Conservation (phyloP, 2,797 vertebrate species). For the Scolopax bukidnonensis region DNA sequence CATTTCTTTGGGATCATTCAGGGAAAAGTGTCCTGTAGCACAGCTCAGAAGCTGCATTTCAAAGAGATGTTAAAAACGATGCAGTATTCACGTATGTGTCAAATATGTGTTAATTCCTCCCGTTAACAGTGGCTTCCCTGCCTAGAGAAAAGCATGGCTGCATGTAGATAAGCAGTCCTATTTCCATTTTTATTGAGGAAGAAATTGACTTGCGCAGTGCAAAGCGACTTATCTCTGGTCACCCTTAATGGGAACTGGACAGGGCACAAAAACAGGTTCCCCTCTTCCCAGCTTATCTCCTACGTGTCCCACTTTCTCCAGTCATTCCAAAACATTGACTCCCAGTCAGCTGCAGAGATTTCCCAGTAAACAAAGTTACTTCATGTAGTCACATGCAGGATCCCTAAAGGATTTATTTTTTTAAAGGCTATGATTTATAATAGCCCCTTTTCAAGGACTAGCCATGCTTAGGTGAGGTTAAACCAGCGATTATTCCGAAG, state of each 20-base stretch:
- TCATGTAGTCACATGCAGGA: constrained; percentile 40
- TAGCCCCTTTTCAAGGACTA: constrained; percentile 63
- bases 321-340: constrained; percentile 33
- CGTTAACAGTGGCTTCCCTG: not conserved
- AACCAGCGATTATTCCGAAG: constrained; percentile 57
- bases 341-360: constrained; percentile 57
- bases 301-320: not conserved
- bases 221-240: not conserved
- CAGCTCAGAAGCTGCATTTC: constrained; percentile 1
- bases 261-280: constrained; percentile 20
- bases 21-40: not conserved
- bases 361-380: constrained; percentile 60
- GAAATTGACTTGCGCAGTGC: not conserved
- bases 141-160: not conserved
- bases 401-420: constrained; percentile 58
- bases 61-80: not conserved
- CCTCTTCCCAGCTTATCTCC: constrained; percentile 26
- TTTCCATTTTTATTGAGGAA: constrained; percentile 43
- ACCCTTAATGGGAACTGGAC: not conserved
- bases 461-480: constrained; percentile 73
- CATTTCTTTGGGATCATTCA: not conserved
- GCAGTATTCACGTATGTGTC: not conserved
- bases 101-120: not conserved
- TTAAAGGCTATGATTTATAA: constrained; percentile 64
- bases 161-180: constrained; percentile 10